phyloP scores from a whole-genome alignment of 1,140 invertebrate species.

The Colletes gigas region DNA sequence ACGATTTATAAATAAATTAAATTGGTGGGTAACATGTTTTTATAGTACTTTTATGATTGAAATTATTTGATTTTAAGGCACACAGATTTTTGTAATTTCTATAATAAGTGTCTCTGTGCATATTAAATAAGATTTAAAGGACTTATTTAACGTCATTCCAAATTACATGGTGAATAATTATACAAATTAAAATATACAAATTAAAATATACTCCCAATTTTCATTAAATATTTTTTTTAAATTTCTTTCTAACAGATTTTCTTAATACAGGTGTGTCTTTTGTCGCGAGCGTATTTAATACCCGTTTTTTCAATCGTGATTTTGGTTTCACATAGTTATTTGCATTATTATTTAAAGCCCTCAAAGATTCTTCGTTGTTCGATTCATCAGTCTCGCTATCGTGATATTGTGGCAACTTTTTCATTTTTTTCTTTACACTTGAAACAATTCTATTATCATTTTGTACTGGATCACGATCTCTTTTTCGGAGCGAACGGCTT shows the following conservation, averaged over 20 bases:
- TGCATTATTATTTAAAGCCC: background rate
- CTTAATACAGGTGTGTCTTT: background rate
- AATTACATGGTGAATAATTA: background rate
- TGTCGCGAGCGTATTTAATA: background rate
- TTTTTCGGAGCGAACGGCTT: slow-evolving; percentile 52
- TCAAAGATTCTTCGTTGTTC: slow-evolving; percentile 23
- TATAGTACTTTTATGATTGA: too few species aligned
- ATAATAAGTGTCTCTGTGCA: too few species aligned
- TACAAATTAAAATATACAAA: background rate
- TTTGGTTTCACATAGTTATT: slow-evolving; percentile 3
- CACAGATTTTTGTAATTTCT: too few species aligned
- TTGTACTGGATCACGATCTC: slow-evolving; percentile 47
- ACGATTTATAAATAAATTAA: too few species aligned
- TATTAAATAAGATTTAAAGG: too few species aligned
- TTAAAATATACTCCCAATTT: background rate
- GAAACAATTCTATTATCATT: slow-evolving; percentile 33
- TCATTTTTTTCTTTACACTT: slow-evolving; percentile 27
- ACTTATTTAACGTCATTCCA: background rate
- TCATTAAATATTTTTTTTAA: slow-evolving; percentile 17
- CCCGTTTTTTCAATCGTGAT: slow-evolving; percentile 12
- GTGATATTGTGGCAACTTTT: slow-evolving; percentile 2
- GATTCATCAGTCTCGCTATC: slow-evolving; percentile 16
- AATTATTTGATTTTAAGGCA: too few species aligned
- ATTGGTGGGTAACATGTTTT: too few species aligned
- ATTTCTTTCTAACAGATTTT: slow-evolving; percentile 15